Base-by-base conservation (phyloP, 1,140 invertebrate genomes). In the Coptotermes formosanus region DNA sequence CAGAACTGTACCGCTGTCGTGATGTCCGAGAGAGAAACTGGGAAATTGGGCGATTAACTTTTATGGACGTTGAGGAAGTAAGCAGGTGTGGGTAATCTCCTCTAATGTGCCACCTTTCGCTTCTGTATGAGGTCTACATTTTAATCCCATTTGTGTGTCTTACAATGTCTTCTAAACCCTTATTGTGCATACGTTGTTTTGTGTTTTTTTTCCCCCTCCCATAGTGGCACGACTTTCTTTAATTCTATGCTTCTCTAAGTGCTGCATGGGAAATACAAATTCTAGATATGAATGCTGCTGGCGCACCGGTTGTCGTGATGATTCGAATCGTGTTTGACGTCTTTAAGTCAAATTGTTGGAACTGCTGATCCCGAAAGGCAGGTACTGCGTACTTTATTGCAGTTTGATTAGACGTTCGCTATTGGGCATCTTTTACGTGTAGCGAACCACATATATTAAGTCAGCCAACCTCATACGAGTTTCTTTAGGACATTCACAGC, bases 31-130 rank as follows among this genome's bases (percentile, higher is more conserved):
- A 75, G 64, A 75, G 64, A 75, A 75, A 75, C 64, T 75, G n/a
- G 64, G 64, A 75, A 75, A 75, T 75, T 75, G 64, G 64, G n/a
- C n/a, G 64, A 75, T 75, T 75, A 75, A 75, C 64, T 75, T 75
- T 75, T 75, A 75, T 75, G 64, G 64, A 75, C 30, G 64, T 30
- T 75, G 64, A 75, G 64, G 64, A 75, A 75, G 64, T 75, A 75
- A 75, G 64, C 64, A 75, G 64, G n/a, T 75, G 64, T 75, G 64
- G 64, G 64, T 75, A 75, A 75, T 75, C 25, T 75, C 25, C 64
- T 75, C 64, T 75, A 75, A 75, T 75, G 64, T 75, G 64, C 64
- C n/a, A 75, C 64, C 64, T 75, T 75, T 75, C 64, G 25, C 64
- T n/a, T 25, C 64, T 75, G 8, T 30, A 75, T 7, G n/a, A 75